Base-by-base conservation (phyloP, 2,113 vertebrate genomes). In the Alosa alosa region DNA sequence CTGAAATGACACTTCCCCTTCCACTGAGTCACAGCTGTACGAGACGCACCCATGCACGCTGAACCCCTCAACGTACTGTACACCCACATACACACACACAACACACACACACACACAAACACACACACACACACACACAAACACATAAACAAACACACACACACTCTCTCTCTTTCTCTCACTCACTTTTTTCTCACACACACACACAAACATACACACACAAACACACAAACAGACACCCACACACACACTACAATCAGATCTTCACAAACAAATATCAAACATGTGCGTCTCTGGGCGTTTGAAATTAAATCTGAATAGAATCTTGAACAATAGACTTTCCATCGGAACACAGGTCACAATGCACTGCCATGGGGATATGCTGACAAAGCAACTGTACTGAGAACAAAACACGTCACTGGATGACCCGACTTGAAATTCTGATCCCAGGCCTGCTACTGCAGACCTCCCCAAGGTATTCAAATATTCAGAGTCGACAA, bases 331-430 rank as follows among this genome's bases (percentile, higher is more conserved):
- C 64, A 68, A 75, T 31, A 78, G 72, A 36, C 25, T 36, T 78
- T 78, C 72, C 64, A 72, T 31, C 64, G n/a, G 64, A 9, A n/a
- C n/a, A 31, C 8, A 25, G 64, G 31, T n/a, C 64, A 72, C 64
- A 72, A 25, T 13, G 10, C 64, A 5, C 22, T 72, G 25, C n/a
- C 10, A 72, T 7, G 25, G 25, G 25, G 64, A 31, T 31, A 11
- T 11, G 64, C 64, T 72, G 64, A n/a, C n/a, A 72, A 72, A 72
- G 64, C 64, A 25, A 64, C 60, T 72, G 64, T 72, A 72, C 64
- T 11, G 64, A 72, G 25, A 72, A 5, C 64, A 72, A 72, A 25
- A 72, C 8, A 25, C 64, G 0, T 31, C 25, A 9, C 64, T 10
- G 25, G 25, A 25, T 52, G 1, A 72, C 64, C 25, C 6, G 20